Percentiles rank a stretch among this genome's conserved stretches.
Evolutionary conservation across 2,113 vertebrate genomes (phyloP).

Genomic region (Petrocephalus microphthalmus): DNA sequence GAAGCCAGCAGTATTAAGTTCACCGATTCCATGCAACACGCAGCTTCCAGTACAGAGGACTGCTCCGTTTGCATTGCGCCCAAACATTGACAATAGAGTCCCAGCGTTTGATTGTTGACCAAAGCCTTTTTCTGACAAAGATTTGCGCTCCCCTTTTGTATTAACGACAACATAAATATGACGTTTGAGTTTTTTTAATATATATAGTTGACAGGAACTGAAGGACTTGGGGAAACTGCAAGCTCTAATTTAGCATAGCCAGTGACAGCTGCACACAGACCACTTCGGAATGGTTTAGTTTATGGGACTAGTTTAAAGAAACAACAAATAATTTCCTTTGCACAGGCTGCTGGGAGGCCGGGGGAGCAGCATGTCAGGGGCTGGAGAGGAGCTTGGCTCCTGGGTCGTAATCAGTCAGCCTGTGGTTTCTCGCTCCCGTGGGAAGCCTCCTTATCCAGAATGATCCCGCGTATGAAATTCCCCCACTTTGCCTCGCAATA

Average conservation of each 20-base stretch:
- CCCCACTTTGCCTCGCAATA: constrained; percentile 31
- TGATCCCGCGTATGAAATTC: constrained; percentile 25
- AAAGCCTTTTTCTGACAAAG: not conserved
- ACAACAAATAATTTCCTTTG: constrained; percentile 42
- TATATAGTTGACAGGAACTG: constrained; percentile 7
- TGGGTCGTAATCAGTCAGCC: constrained; percentile 22
- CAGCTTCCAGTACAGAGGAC: not conserved
- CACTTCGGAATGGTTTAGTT: constrained; percentile 29
- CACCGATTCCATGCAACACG: not conserved
- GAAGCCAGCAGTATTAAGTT: not conserved
- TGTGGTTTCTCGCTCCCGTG: constrained; percentile 38
- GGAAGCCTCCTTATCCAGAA: constrained; percentile 41
- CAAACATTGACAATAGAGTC: not conserved
- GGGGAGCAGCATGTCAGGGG: constrained; percentile 18
- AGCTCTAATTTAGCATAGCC: constrained; percentile 17
- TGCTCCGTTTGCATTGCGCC: not conserved
- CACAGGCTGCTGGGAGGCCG: constrained; percentile 25
- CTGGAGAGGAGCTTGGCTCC: constrained; percentile 29
- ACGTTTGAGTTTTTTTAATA: not conserved
- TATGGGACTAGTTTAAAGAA: constrained; percentile 32
- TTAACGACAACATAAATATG: not conserved
- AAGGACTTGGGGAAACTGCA: constrained; percentile 18
- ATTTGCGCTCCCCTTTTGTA: not conserved
- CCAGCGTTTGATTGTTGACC: not conserved
- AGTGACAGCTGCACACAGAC: constrained; percentile 32